Conservation (phyloP, 2,888 invertebrate genomes). For the Drosophila multiciliata region DNA sequence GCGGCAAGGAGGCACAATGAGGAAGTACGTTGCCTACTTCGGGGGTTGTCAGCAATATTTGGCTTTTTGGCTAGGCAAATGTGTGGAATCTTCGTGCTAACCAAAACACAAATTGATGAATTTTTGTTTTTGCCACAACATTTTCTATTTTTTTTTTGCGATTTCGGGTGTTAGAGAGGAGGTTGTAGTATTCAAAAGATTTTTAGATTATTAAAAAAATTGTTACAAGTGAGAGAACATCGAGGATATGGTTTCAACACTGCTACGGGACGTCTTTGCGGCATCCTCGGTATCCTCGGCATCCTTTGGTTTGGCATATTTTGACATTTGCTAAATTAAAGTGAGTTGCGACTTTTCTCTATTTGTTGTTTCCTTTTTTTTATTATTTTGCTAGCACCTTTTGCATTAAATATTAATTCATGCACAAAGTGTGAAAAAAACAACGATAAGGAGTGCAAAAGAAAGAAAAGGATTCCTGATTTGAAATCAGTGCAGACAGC, state of each 20-base stretch:
- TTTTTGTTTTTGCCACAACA: slow-evolving; percentile 53
- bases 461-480: slow-evolving; percentile 27
- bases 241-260: background rate
- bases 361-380: slow-evolving; percentile 23
- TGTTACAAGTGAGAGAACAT: slow-evolving; percentile 41
- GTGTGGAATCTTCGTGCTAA: slow-evolving; percentile 33
- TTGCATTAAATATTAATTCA: slow-evolving; percentile 69
- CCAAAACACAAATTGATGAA: slow-evolving; percentile 57
- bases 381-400: slow-evolving; percentile 53
- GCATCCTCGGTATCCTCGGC: background rate
- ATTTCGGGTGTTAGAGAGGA: slow-evolving; percentile 34
- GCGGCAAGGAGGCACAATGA: background rate
- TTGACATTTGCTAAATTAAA: slow-evolving; percentile 76
- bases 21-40: slow-evolving; percentile 35
- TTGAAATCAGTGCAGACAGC: slow-evolving; percentile 48
- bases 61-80: slow-evolving; percentile 17
- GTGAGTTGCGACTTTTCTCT: slow-evolving; percentile 50
- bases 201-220: slow-evolving; percentile 75
- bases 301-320: slow-evolving; percentile 32
- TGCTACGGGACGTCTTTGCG: slow-evolving; percentile 19
- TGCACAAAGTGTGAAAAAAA: slow-evolving; percentile 57
- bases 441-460: slow-evolving; percentile 18
- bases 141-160: slow-evolving; percentile 23
- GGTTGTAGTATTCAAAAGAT: slow-evolving; percentile 62
- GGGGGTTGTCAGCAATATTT: slow-evolving; percentile 53